Evolutionary conservation across 1,140 invertebrate genomes (phyloP).

Genomic region (Euwallacea fornicatus): DNA sequence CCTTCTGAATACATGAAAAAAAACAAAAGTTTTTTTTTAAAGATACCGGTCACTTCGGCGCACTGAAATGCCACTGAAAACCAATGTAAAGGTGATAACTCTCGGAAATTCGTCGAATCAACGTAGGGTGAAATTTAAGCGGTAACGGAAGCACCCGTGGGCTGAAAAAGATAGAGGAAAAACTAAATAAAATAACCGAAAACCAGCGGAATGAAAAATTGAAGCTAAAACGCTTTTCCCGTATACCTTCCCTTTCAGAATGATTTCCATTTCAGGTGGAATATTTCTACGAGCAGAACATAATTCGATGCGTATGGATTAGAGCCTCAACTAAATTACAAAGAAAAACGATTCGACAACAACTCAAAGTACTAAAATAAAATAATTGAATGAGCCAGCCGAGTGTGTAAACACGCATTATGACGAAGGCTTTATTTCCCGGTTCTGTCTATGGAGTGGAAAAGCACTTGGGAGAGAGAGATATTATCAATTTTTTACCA

Average conservation of each 20-base stretch:
- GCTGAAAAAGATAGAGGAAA: constrained; percentile 12
- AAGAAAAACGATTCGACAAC: neutral
- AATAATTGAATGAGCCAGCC: neutral
- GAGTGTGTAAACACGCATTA: neutral
- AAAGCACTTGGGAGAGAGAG: neutral
- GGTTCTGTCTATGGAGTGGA: neutral
- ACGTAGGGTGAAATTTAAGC: neutral
- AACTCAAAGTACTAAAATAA: constrained; percentile 3
- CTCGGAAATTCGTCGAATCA: neutral
- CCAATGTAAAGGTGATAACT: too few species aligned
- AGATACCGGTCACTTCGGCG: too few species aligned
- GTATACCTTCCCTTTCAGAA: constrained; percentile 9
- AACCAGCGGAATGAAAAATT: constrained; percentile 16
- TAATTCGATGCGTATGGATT: constrained; percentile 4
- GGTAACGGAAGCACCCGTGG: neutral
- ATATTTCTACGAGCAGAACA: neutral
- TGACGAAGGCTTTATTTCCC: neutral
- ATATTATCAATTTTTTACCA: neutral
- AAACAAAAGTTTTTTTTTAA: too few species aligned
- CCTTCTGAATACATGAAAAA: too few species aligned
- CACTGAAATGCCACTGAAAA: too few species aligned
- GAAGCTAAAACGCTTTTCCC: constrained; percentile 20
- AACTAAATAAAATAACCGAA: constrained; percentile 15
- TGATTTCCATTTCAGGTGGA: constrained; percentile 1
- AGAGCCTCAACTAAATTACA: constrained; percentile 1